These are phyloP conservation scores for Rhyacophila brunnea DNA, from an alignment of 1,140 invertebrate species.

Conservation along the genomic window DNA sequence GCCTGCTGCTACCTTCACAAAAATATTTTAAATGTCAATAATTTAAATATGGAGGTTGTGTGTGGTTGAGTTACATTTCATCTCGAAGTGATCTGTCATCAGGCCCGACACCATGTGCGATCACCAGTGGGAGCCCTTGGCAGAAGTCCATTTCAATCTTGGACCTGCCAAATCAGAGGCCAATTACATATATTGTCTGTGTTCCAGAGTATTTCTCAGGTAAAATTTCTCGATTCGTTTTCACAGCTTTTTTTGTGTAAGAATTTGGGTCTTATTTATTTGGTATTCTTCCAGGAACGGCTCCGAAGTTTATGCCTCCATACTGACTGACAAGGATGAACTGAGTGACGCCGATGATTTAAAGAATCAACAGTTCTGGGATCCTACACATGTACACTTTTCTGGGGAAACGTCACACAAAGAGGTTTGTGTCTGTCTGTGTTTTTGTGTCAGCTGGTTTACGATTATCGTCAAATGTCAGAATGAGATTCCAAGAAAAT, in stretches of 20 bases:
- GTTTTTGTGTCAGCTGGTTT: too few relatives aligned
- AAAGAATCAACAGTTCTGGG: conserved; percentile 40
- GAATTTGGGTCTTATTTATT: too few relatives aligned
- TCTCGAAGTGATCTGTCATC: background rate
- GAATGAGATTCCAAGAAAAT: too few relatives aligned
- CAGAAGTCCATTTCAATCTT: conserved; percentile 49
- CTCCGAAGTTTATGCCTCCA: conserved; percentile 40
- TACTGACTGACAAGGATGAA: conserved; percentile 45
- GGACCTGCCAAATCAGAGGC: conserved; percentile 37
- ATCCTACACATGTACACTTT: conserved; percentile 52
- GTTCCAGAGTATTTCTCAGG: conserved; percentile 50
- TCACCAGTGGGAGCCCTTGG: conserved; percentile 51
- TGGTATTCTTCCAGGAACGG: conserved; percentile 42
- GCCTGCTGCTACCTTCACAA: background rate
- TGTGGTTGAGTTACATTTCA: background rate
- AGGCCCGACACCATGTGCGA: conserved; percentile 33
- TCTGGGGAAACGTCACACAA: conserved; percentile 50
- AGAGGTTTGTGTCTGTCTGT: conserved; percentile 46
- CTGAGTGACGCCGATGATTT: conserved; percentile 45
- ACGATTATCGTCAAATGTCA: too few relatives aligned
- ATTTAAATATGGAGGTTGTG: background rate
- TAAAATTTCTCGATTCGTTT: conserved; percentile 23
- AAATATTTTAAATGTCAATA: background rate
- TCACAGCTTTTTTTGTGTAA: too few relatives aligned
- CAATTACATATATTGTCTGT: conserved; percentile 50